Evolutionary conservation across 2,113 vertebrate genomes (phyloP).

Genomic region (Archilochus colubris): DNA sequence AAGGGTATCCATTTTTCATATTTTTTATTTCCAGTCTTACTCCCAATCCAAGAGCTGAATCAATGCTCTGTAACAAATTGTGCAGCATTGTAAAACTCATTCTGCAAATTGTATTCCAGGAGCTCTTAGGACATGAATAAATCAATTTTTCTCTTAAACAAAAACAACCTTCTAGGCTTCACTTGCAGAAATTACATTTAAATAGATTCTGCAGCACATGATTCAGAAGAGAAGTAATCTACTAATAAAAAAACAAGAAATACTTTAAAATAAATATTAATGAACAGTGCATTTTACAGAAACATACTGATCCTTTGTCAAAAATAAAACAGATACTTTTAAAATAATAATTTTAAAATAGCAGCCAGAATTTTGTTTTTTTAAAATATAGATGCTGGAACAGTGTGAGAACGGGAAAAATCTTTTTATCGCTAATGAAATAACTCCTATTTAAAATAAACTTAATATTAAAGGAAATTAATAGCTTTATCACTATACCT

Average conservation of each 20-base stretch:
- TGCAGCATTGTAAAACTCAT: not conserved
- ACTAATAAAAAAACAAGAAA: not conserved
- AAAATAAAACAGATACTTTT: not conserved
- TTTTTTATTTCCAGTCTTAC: not conserved
- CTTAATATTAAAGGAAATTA: not conserved
- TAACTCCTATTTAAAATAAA: not conserved
- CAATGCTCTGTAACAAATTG: constrained; percentile 11
- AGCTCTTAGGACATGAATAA: not conserved
- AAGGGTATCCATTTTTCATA: not conserved
- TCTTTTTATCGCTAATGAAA: not conserved
- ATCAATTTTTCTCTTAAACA: not conserved
- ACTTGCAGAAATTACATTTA: not conserved
- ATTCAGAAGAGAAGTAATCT: not conserved
- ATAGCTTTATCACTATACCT: not conserved
- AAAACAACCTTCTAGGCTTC: not conserved
- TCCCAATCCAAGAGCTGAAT: not conserved
- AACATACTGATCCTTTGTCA: no score
- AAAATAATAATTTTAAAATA: not conserved
- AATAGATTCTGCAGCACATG: not conserved
- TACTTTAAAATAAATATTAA: not conserved
- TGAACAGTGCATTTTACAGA: not conserved
- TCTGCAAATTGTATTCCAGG: constrained; percentile 22
- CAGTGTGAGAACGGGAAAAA: not conserved
- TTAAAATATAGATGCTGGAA: not conserved
- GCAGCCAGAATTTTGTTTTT: not conserved